A percentile compares a stretch with the other conserved stretches of the same genome.
phyloP scores from a whole-genome alignment of 1,140 invertebrate species.

The Heterodera schachtii region DNA sequence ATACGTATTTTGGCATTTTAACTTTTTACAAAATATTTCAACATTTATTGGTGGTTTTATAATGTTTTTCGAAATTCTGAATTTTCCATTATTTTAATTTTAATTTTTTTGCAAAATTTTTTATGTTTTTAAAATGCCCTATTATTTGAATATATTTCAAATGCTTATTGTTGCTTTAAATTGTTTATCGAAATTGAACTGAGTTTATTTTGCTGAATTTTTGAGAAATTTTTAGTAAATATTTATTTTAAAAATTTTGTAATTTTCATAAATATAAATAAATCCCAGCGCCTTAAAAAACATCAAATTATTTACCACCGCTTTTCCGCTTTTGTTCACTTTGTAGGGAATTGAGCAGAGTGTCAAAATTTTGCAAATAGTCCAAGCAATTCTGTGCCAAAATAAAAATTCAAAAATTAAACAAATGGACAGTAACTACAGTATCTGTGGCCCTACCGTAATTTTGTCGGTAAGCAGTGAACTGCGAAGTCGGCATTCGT shows the following conservation, averaged over 20 bases:
- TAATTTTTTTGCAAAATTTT: too few species aligned
- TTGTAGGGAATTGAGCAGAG: constrained; percentile 27
- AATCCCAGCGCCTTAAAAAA: too few species aligned
- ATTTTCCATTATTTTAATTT: too few species aligned
- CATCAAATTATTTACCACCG: not conserved
- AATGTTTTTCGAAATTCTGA: too few species aligned
- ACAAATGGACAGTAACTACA: too few species aligned
- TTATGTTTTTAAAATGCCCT: too few species aligned
- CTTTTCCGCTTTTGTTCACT: constrained; percentile 10
- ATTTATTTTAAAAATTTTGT: not conserved
- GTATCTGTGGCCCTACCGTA: constrained; percentile 9
- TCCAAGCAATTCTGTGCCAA: constrained; percentile 30
- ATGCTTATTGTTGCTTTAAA: too few species aligned
- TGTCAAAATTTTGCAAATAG: constrained; percentile 31
- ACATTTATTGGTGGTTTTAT: too few species aligned
- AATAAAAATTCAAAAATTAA: not conserved
- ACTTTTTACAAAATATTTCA: too few species aligned
- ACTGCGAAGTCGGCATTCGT: constrained; percentile 31
- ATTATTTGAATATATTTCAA: too few species aligned
- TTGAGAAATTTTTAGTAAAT: not conserved
- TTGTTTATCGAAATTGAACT: too few species aligned
- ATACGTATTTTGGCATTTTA: not conserved
- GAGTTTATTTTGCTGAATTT: too few species aligned
- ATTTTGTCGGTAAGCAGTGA: constrained; percentile 30
- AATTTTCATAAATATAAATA: not conserved